These are phyloP conservation scores for Meghimatium bilineatum DNA, from an alignment of 2,888 invertebrate species.

Conservation along the genomic window DNA sequence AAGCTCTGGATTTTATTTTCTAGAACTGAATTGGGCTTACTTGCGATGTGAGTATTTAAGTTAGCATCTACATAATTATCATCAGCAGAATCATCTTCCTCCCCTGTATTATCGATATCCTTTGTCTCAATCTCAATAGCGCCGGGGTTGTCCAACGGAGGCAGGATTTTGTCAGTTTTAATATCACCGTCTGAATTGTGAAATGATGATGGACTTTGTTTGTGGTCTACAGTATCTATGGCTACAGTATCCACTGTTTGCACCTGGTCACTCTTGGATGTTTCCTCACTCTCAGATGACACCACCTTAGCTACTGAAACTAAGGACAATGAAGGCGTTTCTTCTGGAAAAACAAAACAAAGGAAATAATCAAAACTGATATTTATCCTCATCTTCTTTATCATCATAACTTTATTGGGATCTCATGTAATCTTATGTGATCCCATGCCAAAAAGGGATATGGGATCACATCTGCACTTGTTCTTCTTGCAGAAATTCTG, in stretches of 20 bases:
- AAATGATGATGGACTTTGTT: too few relatives aligned
- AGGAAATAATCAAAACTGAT: neutral
- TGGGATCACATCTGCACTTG: too few relatives aligned
- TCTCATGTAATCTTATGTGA: too few relatives aligned
- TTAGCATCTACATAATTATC: neutral
- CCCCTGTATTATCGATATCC: slow-evolving; percentile 41
- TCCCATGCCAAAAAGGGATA: too few relatives aligned
- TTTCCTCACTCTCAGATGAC: neutral
- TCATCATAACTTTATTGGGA: too few relatives aligned
- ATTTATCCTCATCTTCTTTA: too few relatives aligned
- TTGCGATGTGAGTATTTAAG: neutral
- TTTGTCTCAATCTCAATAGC: neutral
- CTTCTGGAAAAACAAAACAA: neutral
- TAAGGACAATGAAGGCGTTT: neutral
- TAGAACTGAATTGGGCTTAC: neutral
- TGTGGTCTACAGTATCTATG: neutral
- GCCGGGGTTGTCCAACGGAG: neutral
- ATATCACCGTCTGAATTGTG: neutral
- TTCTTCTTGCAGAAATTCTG: too few relatives aligned
- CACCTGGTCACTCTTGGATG: neutral
- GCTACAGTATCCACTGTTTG: neutral
- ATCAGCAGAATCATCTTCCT: slow-evolving; percentile 14
- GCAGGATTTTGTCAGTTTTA: neutral
- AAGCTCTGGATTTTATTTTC: neutral
- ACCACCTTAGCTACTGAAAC: neutral